phyloP scores from a whole-genome alignment of 2,888 invertebrate species.

The Euplexia lucipara region DNA sequence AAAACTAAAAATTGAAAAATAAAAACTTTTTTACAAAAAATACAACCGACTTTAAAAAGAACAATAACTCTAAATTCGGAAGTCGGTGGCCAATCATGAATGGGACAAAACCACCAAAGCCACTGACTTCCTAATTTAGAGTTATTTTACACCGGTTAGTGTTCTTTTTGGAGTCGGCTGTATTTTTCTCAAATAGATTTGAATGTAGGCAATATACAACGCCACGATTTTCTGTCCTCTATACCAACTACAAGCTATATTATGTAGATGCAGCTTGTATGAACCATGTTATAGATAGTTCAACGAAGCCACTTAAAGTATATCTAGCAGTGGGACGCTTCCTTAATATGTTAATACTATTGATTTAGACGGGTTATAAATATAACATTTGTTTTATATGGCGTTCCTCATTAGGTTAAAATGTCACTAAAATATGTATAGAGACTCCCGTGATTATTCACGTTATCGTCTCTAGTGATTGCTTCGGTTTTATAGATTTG shows the following conservation, averaged over 20 bases:
- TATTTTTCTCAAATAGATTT: no score
- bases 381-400: constrained; percentile 66
- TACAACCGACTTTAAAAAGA: no score
- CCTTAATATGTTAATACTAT: constrained; percentile 66
- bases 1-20: no score
- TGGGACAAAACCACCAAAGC: no score
- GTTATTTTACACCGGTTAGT: no score
- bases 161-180: no score
- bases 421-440: constrained; percentile 56
- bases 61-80: no score
- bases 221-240: no score
- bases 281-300: neutral
- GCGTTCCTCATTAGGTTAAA: constrained; percentile 67
- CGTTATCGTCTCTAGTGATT: constrained; percentile 54
- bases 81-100: no score
- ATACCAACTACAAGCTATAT: neutral
- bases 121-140: no score
- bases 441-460: constrained; percentile 59
- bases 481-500: constrained; percentile 58
- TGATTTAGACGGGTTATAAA: constrained; percentile 71
- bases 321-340: constrained; percentile 27
- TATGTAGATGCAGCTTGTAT: neutral
- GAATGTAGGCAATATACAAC: no score
- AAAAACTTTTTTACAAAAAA: no score
- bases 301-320: constrained; percentile 2